These are phyloP conservation scores for Caenorhabditis imperialis DNA, from an alignment of 2,888 invertebrate genomes.

Conservation along the genomic window DNA sequence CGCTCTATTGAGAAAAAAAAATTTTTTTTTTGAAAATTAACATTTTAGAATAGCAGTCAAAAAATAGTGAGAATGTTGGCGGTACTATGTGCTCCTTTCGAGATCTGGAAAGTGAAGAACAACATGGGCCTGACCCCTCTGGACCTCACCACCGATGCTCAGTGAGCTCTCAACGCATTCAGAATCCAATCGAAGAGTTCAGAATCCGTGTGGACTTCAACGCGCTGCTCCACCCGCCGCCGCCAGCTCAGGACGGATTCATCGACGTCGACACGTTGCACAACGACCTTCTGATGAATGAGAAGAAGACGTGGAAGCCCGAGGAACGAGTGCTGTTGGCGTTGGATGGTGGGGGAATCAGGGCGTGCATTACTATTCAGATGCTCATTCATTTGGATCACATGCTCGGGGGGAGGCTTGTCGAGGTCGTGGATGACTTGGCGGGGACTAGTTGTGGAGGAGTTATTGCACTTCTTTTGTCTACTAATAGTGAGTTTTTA, in stretches of 20 bases:
- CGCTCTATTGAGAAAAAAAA: background rate
- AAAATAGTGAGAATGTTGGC: slow-evolving; percentile 55
- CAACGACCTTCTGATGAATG: slow-evolving; percentile 30
- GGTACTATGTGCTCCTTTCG: slow-evolving; percentile 52
- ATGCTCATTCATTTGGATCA: slow-evolving; percentile 47
- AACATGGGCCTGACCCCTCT: slow-evolving; percentile 45
- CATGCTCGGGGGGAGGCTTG: slow-evolving; percentile 42
- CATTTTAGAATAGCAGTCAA: slow-evolving; percentile 46
- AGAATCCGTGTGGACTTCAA: slow-evolving; percentile 51
- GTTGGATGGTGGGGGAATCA: slow-evolving; percentile 62
- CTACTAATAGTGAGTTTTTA: slow-evolving; percentile 31
- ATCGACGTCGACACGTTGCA: slow-evolving; percentile 31
- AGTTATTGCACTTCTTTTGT: slow-evolving; percentile 53
- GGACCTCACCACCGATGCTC: slow-evolving; percentile 42
- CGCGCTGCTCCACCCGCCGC: slow-evolving; percentile 29
- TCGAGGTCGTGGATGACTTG: slow-evolving; percentile 56
- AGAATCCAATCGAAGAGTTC: no score
- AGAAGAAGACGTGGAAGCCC: slow-evolving; percentile 46
- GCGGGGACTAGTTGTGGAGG: slow-evolving; percentile 66
- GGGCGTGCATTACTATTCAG: slow-evolving; percentile 51
- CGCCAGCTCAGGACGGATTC: slow-evolving; percentile 30
- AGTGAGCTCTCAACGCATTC: slow-evolving; percentile 12
- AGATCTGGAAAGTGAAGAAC: slow-evolving; percentile 56
- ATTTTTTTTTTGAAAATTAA: slow-evolving; percentile 8
- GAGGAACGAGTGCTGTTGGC: slow-evolving; percentile 52